Evolutionary conservation across 1,140 invertebrate genomes (phyloP), one percentile per base, ranked within the genome.

Genomic region (Hestina assimilis): DNA sequence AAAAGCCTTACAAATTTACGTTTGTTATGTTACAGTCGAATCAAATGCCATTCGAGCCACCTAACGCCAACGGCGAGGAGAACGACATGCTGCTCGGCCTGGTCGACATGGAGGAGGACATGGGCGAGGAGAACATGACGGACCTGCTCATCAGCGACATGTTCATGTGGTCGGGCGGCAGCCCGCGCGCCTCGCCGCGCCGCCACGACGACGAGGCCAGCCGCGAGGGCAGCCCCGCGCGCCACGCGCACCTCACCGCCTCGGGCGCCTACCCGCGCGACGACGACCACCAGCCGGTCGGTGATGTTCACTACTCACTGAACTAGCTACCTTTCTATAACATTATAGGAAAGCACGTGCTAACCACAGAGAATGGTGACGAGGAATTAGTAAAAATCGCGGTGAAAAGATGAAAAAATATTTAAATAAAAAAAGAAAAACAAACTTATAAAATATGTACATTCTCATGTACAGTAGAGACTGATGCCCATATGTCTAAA

Each of bases 31-130:
- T 68, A 1, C 69, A 96, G 94, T 96, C 95, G 12, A 95, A 95
- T 41, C 96, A 96, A 75, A 95, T 94, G 46, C 93, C 95, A 43
- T 96, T 96, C 89, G 94, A 95, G 69, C 92, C 94, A 61, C 94
- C 95, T 63, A 93, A 94, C 65, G 93, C 93, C 65, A 93, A 92
- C 64, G 92, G 93, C 43, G 94, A 94, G 63, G 93, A 92, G 20
- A 94, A 95, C 72, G 95, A 95, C 67, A 81, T 87, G 74, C 85
- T 96, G 19, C 91, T 91, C 17, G 77, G 94, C 55, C 90, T 92
- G 68, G 93, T 94, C 67, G 93, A 95, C 67, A 94, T 95, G 90
- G 89, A 90, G 12, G 94, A 94, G 68, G 93, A 93, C 23, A 95
- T 94, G 70, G 93, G 91, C 51, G 93, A 93, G 90, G 91, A 92